A percentile compares a stretch with the other conserved stretches of the same genome.
Evolutionary conservation across 2,888 invertebrate species (phyloP).

Genomic region (Parelbella ahira): DNA sequence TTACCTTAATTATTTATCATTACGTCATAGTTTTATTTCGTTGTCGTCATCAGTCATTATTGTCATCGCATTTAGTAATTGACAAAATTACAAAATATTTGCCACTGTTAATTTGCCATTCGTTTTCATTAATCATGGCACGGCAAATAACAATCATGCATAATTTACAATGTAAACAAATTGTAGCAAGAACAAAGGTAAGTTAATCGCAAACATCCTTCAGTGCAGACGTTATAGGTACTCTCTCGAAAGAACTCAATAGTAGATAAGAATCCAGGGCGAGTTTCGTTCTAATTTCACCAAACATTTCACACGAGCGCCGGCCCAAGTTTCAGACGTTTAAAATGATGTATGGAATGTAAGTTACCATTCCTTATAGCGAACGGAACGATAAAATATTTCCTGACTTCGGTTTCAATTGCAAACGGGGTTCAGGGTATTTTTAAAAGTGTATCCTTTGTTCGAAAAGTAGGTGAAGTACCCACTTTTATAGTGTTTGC

Average conservation of each 20-base stretch:
- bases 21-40: too few species aligned
- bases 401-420: slow-evolving; percentile 23
- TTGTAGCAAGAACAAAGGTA: neutral
- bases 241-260: slow-evolving; percentile 4
- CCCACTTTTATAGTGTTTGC: slow-evolving; percentile 5
- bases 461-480: slow-evolving; percentile 14
- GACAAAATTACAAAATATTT: too few species aligned
- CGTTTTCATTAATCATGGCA: too few species aligned
- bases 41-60: too few species aligned
- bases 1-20: too few species aligned
- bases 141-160: too few species aligned
- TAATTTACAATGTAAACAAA: too few species aligned
- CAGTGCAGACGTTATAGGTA: slow-evolving; percentile 2
- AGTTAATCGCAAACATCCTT: neutral
- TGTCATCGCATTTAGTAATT: too few species aligned
- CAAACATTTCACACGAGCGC: slow-evolving; percentile 22
- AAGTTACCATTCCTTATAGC: slow-evolving; percentile 22
- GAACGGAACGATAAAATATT: slow-evolving; percentile 25
- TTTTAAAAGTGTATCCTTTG: slow-evolving; percentile 20
- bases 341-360: slow-evolving; percentile 25
- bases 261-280: slow-evolving; percentile 15
- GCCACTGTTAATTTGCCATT: too few species aligned
- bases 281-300: slow-evolving; percentile 21
- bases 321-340: slow-evolving; percentile 22
- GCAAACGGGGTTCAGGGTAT: slow-evolving; percentile 16